Conservation (phyloP, 1,140 invertebrate species). For the Bursaphelenchus mucronatus region DNA sequence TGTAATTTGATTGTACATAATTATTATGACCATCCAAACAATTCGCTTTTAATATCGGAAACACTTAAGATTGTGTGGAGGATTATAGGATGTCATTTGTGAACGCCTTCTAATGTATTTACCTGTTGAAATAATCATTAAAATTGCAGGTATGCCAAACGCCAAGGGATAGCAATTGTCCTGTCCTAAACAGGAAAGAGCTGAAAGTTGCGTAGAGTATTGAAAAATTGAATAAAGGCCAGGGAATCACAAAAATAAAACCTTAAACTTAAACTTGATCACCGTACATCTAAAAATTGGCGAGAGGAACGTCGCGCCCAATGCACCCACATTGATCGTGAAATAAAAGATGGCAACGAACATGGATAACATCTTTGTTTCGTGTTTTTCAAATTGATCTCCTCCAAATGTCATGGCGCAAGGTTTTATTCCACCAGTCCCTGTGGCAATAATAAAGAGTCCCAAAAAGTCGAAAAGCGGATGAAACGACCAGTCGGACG, state of each 20-base stretch:
- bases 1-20: too few relatives aligned
- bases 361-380: constrained; percentile 61
- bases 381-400: constrained; percentile 81
- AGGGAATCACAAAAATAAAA: background rate
- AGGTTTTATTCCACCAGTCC: constrained; percentile 84
- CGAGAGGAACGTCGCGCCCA: constrained; percentile 81
- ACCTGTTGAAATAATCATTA: constrained; percentile 76
- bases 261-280: constrained; percentile 62
- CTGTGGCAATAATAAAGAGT: constrained; percentile 63
- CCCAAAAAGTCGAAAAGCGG: constrained; percentile 61
- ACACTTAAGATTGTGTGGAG: too few relatives aligned
- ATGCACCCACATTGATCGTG: constrained; percentile 82
- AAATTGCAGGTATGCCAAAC: constrained; percentile 80
- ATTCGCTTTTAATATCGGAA: too few relatives aligned
- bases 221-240: background rate
- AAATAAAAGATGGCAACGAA: constrained; percentile 93
- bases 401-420: constrained; percentile 93
- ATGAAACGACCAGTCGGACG: constrained; percentile 66
- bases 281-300: constrained; percentile 70
- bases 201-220: constrained; percentile 53
- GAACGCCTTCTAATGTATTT: too few relatives aligned
- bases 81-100: too few relatives aligned
- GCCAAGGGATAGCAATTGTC: constrained; percentile 81
- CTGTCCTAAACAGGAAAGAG: constrained; percentile 76
- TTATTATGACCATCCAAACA: too few relatives aligned